Evolutionary conservation across 2,888 invertebrate species (phyloP).

Genomic region (Spisula solida): DNA sequence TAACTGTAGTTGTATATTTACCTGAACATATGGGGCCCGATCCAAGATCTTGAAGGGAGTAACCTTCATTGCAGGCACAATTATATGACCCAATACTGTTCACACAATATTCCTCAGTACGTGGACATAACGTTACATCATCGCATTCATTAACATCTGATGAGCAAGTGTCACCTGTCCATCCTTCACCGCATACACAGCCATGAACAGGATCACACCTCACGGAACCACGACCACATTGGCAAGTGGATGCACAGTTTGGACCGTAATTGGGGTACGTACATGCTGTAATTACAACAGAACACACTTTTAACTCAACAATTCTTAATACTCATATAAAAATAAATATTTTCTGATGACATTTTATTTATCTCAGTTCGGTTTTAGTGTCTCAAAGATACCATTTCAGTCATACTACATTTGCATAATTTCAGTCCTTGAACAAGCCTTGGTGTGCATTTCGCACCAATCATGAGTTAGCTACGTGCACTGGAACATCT

Average conservation of each 20-base stretch:
- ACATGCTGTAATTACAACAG: conserved; percentile 51
- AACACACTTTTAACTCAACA: neutral
- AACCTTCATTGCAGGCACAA: conserved; percentile 63
- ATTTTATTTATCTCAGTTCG: too few relatives aligned
- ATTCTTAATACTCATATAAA: neutral
- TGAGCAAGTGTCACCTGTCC: conserved; percentile 60
- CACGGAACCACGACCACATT: conserved; percentile 36
- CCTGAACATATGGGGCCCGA: conserved; percentile 49
- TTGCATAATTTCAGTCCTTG: too few relatives aligned
- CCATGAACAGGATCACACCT: conserved; percentile 60
- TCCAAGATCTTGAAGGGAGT: conserved; percentile 27
- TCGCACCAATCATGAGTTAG: too few relatives aligned
- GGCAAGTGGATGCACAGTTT: conserved; percentile 46
- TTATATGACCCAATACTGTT: conserved; percentile 64
- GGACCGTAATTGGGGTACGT: conserved; percentile 54
- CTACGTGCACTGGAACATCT: too few relatives aligned
- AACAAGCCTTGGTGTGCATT: too few relatives aligned
- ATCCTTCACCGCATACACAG: conserved; percentile 62
- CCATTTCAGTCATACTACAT: too few relatives aligned
- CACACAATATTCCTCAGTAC: conserved; percentile 61
- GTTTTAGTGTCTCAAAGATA: too few relatives aligned
- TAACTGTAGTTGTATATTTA: conserved; percentile 20
- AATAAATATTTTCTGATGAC: too few relatives aligned
- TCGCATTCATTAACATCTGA: conserved; percentile 61
- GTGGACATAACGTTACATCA: conserved; percentile 50